Conservation (phyloP, 2,888 invertebrate genomes). For the Agriopis leucophaearia region DNA sequence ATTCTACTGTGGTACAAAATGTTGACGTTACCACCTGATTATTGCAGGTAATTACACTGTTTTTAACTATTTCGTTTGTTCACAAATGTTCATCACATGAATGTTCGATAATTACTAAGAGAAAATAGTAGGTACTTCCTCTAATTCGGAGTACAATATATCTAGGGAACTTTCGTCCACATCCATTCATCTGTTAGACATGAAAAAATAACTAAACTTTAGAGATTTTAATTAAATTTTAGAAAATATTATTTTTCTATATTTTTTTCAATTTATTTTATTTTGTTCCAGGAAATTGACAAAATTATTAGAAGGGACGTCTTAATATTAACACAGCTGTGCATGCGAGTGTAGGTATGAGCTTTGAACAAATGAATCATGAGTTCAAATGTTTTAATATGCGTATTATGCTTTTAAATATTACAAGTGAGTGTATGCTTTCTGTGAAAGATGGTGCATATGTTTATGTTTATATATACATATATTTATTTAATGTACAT, state of each 20-base stretch:
- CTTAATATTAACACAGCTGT: constrained; percentile 10
- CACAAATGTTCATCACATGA: too few species aligned
- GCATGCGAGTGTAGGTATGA: constrained; percentile 16
- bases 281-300: constrained; percentile 28
- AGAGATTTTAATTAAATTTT: too few species aligned
- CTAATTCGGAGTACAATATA: too few species aligned
- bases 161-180: too few species aligned
- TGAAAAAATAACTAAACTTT: not conserved
- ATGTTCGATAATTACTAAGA: too few species aligned
- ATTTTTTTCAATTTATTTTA: constrained; percentile 7
- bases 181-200: too few species aligned
- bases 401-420: constrained; percentile 26
- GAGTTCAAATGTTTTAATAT: constrained; percentile 13
- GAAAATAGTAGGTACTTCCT: too few species aligned
- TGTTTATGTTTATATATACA: constrained; percentile 3
- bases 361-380: constrained; percentile 18
- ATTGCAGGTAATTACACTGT: constrained; percentile 84
- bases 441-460: constrained; percentile 36
- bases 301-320: constrained; percentile 21
- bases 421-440: constrained; percentile 33
- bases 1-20: constrained; percentile 89
- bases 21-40: constrained; percentile 86
- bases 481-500: constrained; percentile 25
- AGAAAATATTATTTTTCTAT: not conserved
- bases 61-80: not conserved